Percentiles rank a stretch among this genome's conserved stretches.
phyloP scores from a whole-genome alignment of 2,113 vertebrate species.

The Osmerus mordax region DNA sequence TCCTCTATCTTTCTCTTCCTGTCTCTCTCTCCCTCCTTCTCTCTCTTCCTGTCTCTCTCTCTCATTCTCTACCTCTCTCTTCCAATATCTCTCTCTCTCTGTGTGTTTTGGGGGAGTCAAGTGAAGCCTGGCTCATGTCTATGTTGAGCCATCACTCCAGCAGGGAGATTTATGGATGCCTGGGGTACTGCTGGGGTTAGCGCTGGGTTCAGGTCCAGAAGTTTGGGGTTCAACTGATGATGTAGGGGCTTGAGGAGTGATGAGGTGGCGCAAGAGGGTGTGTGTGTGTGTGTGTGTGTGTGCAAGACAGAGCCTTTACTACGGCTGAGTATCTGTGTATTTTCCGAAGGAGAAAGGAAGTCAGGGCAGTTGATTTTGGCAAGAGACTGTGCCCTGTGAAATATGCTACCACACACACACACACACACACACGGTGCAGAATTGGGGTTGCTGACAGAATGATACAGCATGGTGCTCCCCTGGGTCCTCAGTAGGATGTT shows the following conservation, averaged over 20 bases:
- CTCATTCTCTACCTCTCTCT: too few species aligned
- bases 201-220: conserved; percentile 26
- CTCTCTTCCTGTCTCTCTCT: too few species aligned
- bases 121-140: conserved; percentile 28
- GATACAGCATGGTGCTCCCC: conserved; percentile 66
- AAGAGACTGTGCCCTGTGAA: conserved; percentile 49
- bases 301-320: conserved; percentile 29
- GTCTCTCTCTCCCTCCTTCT: too few species aligned
- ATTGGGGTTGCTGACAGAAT: conserved; percentile 66
- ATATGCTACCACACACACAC: conserved; percentile 52
- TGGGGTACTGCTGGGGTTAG: conserved; percentile 25
- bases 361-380: conserved; percentile 66
- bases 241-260: conserved; percentile 41
- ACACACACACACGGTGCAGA: conserved; percentile 22
- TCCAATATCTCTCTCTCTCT: too few species aligned
- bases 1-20: too few species aligned
- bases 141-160: conserved; percentile 39
- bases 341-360: conserved; percentile 52
- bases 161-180: conserved; percentile 50
- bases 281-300: too few species aligned
- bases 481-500: conserved; percentile 55
- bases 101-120: conserved; percentile 17
- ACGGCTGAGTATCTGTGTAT: conserved; percentile 20
- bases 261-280: conserved; percentile 32
- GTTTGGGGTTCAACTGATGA: conserved; percentile 39